Percentiles rank a stretch among this genome's conserved stretches.
Evolutionary conservation across 1,140 invertebrate species (phyloP).

Genomic region (Lasioglossum baleicum): DNA sequence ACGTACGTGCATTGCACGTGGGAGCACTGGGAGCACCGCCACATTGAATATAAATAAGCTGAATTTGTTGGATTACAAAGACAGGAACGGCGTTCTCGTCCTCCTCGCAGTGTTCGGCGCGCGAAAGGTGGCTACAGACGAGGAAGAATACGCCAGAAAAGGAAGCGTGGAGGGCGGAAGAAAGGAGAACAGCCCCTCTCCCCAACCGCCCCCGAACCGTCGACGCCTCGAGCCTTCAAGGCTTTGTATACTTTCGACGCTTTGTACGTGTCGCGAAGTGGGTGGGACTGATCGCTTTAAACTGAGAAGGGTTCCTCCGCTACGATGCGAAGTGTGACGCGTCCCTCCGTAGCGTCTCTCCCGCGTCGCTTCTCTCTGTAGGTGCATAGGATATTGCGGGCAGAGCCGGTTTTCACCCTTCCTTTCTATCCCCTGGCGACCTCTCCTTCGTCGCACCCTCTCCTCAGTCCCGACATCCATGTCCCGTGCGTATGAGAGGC

Average conservation of each 20-base stretch:
- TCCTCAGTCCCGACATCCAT: no score
- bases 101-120: not conserved
- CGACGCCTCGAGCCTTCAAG: conserved; percentile 35
- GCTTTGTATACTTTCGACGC: conserved; percentile 62
- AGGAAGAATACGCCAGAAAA: conserved; percentile 11
- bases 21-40: conserved; percentile 54
- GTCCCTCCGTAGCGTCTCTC: not conserved
- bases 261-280: conserved; percentile 64
- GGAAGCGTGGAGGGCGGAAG: conserved; percentile 10
- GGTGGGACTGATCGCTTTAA: conserved; percentile 65
- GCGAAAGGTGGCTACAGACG: conserved; percentile 16
- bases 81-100: conserved; percentile 50
- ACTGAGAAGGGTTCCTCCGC: conserved; percentile 48
- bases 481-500: not conserved
- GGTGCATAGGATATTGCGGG: conserved; percentile 41
- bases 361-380: conserved; percentile 13
- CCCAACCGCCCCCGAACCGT: conserved; percentile 24
- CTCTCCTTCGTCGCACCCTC: no score
- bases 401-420: conserved; percentile 9
- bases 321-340: conserved; percentile 36
- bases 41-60: conserved; percentile 69
- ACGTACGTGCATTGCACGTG: conserved; percentile 65
- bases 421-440: not conserved
- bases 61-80: conserved; percentile 68
- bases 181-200: not conserved